Conservation (phyloP, 2,888 invertebrate species). For the Protodeltote pygarga region DNA sequence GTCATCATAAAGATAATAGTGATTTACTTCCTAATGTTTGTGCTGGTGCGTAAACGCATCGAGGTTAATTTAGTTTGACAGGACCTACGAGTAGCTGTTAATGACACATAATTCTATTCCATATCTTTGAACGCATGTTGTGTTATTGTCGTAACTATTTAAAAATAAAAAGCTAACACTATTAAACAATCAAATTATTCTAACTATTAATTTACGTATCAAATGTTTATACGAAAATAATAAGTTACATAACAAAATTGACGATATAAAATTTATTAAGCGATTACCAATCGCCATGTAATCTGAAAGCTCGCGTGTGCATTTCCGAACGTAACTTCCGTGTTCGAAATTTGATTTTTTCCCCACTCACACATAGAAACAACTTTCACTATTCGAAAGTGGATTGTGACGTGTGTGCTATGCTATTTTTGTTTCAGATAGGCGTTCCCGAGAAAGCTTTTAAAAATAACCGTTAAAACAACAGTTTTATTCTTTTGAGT, state of each 20-base stretch:
- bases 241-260: slow-evolving; percentile 31
- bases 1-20: slow-evolving; percentile 55
- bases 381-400: slow-evolving; percentile 68
- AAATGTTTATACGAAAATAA: slow-evolving; percentile 11
- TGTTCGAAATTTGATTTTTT: slow-evolving; percentile 58
- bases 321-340: slow-evolving; percentile 63
- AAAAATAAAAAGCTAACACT: background rate
- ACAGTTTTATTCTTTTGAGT: slow-evolving; percentile 1
- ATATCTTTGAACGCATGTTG: slow-evolving; percentile 4
- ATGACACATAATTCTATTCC: slow-evolving; percentile 3
- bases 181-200: too few species aligned
- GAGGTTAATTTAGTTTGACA: slow-evolving; percentile 5
- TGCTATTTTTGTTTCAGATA: slow-evolving; percentile 47
- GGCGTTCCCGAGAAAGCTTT: slow-evolving; percentile 51
- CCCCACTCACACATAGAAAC: slow-evolving; percentile 50
- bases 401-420: slow-evolving; percentile 46
- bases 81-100: slow-evolving; percentile 26
- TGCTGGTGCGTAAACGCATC: slow-evolving; percentile 1
- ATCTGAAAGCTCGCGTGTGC: slow-evolving; percentile 57
- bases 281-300: slow-evolving; percentile 48
- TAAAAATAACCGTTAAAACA: slow-evolving; percentile 44
- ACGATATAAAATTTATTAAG: slow-evolving; percentile 38
- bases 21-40: slow-evolving; percentile 54
- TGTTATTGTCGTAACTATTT: too few species aligned
- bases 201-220: too few species aligned